Evolutionary conservation across 2,113 vertebrate genomes (phyloP), one percentile per base, ranked within the genome.

Genomic region (Deroptyus accipitrinus): DNA sequence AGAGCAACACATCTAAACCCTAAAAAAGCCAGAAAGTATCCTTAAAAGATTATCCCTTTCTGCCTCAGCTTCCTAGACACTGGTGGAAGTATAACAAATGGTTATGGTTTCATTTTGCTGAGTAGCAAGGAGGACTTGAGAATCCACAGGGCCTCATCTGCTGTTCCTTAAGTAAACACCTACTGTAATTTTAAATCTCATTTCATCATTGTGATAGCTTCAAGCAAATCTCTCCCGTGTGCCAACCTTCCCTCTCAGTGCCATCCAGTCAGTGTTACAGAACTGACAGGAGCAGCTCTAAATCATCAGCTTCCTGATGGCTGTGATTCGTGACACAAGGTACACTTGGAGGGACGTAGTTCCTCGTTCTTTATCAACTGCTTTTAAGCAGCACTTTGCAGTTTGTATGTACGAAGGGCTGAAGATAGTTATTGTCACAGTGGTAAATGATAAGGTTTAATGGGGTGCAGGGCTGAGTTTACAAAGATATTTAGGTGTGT

Each of bases 151-250:
- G 96, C 92, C 96, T 98, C 97, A 95, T 97, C 95, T 97, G 95
- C 94, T 97, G 96, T 94, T 97, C 94, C 96, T 97, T 97, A 98
- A 96, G 94, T 94, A 98, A 98, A 98, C 92, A 98, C 88, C 91
- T 96, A 97, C 97, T 92, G 97, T 83, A 97, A 97, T 97, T 98
- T 96, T 86, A 97, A 98, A 97, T 97, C 98, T 97, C 96, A 97
- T 90, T 98, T 97, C 94, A 97, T 96, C 97, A 95, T 44, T 55
- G 46, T 80, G 95, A 96, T 94, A 93, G 93, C 90, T n/a, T 66
- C 93, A 91, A 96, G 91, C 86, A 91, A 95, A 46, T 68, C 74
- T 88, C 63, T 93, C 64, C 82, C 44, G 82, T 48, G 69, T 41
- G 63, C 59, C 88, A 94, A 92, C 90, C 31, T 74, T 69, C 70